Evolutionary conservation across 37 sponge, comb jelly and placozoan species (phyloP).

Genomic region (Chondrosia reniformis): DNA sequence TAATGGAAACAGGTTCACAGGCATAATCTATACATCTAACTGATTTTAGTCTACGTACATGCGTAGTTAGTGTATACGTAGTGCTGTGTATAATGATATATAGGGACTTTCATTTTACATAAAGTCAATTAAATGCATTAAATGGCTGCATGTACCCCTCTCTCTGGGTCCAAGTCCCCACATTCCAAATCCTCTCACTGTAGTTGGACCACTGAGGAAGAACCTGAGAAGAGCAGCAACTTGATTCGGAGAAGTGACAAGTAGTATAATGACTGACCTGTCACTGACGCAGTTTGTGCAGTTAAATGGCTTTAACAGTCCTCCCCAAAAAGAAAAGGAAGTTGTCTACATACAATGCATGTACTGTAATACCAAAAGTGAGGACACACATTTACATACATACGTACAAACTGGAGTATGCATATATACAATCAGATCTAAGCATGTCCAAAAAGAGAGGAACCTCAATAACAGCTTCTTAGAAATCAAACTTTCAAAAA

Average conservation of each 20-base stretch:
- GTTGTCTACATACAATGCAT: slow-evolving; percentile 23
- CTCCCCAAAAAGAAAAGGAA: slow-evolving; percentile 56
- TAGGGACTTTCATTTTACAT: too few relatives aligned
- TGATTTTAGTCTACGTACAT: too few relatives aligned
- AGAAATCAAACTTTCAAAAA: too few relatives aligned
- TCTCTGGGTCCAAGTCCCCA: slow-evolving; percentile 81
- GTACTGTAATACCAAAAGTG: too few relatives aligned
- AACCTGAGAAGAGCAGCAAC: slow-evolving; percentile 24
- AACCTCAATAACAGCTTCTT: too few relatives aligned
- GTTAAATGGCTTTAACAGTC: slow-evolving; percentile 36
- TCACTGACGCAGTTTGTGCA: slow-evolving; percentile 42
- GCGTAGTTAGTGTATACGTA: too few relatives aligned
- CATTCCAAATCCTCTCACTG: slow-evolving; percentile 82
- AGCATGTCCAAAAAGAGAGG: too few relatives aligned
- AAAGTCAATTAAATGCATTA: too few relatives aligned
- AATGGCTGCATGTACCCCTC: too few relatives aligned
- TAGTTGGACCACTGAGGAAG: slow-evolving; percentile 74
- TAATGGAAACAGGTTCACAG: background rate
- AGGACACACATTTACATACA: too few relatives aligned
- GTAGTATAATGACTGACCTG: background rate
- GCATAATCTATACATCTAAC: too few relatives aligned
- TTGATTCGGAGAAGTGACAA: background rate
- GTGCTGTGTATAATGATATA: too few relatives aligned
- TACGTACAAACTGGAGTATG: background rate
- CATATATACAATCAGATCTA: background rate